phyloP scores from a whole-genome alignment of 2,888 invertebrate genomes.

The Lepidochrysops patricia region DNA sequence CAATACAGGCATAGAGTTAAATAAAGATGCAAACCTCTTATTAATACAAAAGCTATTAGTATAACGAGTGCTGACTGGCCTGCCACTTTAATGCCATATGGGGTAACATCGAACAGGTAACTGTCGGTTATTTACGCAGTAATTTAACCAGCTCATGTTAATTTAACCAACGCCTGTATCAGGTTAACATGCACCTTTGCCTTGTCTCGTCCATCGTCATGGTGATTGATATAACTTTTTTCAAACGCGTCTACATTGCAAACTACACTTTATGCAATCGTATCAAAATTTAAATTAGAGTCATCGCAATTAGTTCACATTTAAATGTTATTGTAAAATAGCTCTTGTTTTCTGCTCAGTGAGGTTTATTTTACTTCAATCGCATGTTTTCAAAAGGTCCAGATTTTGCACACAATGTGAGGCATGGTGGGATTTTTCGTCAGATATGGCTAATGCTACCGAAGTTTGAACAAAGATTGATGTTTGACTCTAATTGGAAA shows the following conservation, averaged over 20 bases:
- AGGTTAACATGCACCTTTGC: constrained; percentile 31
- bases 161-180: constrained; percentile 25
- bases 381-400: constrained; percentile 36
- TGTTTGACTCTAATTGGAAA: constrained; percentile 26
- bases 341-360: constrained; percentile 15
- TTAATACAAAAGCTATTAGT: background rate
- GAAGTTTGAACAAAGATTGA: constrained; percentile 38
- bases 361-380: constrained; percentile 29
- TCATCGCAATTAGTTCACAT: constrained; percentile 1
- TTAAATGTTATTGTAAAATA: constrained; percentile 19
- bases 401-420: constrained; percentile 56
- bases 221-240: constrained; percentile 65
- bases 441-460: constrained; percentile 44
- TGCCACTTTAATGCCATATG: background rate
- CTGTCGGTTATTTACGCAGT: constrained; percentile 1
- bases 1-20: background rate
- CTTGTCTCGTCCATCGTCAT: constrained; percentile 47
- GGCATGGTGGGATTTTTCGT: constrained; percentile 44
- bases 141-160: constrained; percentile 22
- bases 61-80: background rate
- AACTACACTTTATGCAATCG: background rate
- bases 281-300: constrained; percentile 21
- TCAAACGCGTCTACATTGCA: constrained; percentile 36
- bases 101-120: background rate
- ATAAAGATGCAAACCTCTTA: background rate